phyloP scores from a whole-genome alignment of 2,888 invertebrate species.

The Steinernema carpocapsae region DNA sequence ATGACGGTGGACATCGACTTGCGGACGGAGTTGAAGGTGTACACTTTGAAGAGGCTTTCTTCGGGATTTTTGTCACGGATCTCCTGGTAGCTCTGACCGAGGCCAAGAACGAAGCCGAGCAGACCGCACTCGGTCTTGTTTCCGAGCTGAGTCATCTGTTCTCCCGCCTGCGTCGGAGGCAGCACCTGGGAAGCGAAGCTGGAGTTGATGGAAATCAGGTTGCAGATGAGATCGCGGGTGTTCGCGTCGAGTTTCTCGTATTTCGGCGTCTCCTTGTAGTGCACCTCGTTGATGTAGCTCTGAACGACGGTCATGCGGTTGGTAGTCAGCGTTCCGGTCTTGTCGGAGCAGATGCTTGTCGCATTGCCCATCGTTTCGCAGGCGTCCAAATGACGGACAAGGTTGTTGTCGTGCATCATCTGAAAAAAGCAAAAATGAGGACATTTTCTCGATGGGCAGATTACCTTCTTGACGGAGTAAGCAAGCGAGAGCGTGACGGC shows the following conservation, averaged over 20 bases:
- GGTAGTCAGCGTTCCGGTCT: constrained; percentile 73
- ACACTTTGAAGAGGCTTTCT: constrained; percentile 68
- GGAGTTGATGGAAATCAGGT: constrained; percentile 90
- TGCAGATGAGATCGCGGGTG: constrained; percentile 83
- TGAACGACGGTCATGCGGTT: constrained; percentile 74
- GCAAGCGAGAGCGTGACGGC: constrained; percentile 97
- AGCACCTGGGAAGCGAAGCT: constrained; percentile 86
- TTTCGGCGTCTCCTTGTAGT: constrained; percentile 76
- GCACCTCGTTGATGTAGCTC: constrained; percentile 73
- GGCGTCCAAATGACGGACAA: constrained; percentile 73
- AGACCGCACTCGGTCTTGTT: constrained; percentile 99
- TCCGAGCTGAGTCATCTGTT: constrained; percentile 90
- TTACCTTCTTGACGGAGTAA: constrained; percentile 95
- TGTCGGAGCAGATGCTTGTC: constrained; percentile 73
- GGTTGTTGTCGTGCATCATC: constrained; percentile 74
- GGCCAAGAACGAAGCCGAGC: constrained; percentile 87
- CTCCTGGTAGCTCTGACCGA: constrained; percentile 90
- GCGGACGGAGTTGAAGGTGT: constrained; percentile 73
- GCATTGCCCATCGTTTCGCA: constrained; percentile 75
- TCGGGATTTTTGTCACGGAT: constrained; percentile 79
- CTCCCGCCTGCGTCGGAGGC: constrained; percentile 81
- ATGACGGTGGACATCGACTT: constrained; percentile 73
- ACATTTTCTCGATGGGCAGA: too few relatives aligned
- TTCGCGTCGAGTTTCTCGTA: constrained; percentile 83
- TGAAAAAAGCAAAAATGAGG: too few relatives aligned